These are phyloP conservation scores for Lateolabrax maculatus DNA, from an alignment of 2,797 vertebrate species.

Conservation along the genomic window DNA sequence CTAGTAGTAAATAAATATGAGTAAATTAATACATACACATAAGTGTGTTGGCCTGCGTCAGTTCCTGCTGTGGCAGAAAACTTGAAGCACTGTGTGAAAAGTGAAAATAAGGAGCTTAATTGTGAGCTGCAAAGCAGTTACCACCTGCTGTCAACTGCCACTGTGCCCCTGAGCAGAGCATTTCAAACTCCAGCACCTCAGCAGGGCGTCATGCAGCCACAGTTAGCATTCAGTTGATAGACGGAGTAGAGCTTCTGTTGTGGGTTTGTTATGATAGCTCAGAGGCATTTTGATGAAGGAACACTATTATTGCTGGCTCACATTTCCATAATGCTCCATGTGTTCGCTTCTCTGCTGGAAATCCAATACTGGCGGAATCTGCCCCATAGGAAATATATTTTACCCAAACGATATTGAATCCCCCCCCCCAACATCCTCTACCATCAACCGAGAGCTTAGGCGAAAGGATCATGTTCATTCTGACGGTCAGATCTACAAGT, in stretches of 20 bases:
- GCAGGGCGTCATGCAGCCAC: background rate
- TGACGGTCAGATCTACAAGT: conserved; percentile 16
- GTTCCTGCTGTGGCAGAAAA: background rate
- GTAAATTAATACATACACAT: background rate
- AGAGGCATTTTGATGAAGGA: conserved; percentile 48
- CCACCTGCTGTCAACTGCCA: background rate
- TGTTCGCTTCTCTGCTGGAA: conserved; percentile 32
- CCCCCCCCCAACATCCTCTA: background rate
- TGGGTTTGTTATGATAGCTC: conserved; percentile 49
- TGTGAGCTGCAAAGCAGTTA: background rate
- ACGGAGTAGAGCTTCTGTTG: conserved; percentile 45
- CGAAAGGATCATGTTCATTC: conserved; percentile 19
- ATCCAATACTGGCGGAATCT: conserved; percentile 49
- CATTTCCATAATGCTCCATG: conserved; percentile 61
- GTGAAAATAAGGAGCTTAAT: background rate
- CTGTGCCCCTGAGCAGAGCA: conserved; percentile 23
- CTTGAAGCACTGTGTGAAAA: background rate
- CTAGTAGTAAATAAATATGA: too few species aligned
- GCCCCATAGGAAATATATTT: conserved; percentile 55
- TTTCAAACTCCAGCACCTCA: conserved; percentile 17
- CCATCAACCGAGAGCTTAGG: conserved; percentile 15
- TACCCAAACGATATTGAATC: conserved; percentile 41
- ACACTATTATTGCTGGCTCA: conserved; percentile 54
- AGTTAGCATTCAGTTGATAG: conserved; percentile 31
- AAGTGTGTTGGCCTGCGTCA: background rate